A percentile compares a stretch with the other conserved stretches of the same genome.
phyloP scores from a whole-genome alignment of 2,797 vertebrate species.

The Smutsia temminckii region DNA sequence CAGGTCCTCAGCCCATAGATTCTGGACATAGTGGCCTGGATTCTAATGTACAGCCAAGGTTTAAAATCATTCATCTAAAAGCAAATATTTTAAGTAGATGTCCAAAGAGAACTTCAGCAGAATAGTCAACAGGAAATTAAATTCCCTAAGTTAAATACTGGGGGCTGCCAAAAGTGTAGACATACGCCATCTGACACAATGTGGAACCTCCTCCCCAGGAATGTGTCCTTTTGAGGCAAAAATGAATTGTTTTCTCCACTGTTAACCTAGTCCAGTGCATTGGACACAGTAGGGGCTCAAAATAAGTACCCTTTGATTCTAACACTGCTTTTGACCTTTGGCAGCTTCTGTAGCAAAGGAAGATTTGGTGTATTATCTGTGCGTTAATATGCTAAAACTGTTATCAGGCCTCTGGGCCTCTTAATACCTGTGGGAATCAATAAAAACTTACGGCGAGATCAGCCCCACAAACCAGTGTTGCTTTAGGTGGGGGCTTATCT shows the following conservation, averaged over 20 bases:
- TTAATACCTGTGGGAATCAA: background rate
- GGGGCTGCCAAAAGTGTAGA: background rate
- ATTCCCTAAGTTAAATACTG: background rate
- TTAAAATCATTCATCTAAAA: constrained; percentile 31
- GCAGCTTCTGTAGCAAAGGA: background rate
- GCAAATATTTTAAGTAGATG: background rate
- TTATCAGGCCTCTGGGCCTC: background rate
- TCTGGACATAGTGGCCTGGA: background rate
- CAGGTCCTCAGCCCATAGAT: background rate
- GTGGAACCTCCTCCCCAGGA: background rate
- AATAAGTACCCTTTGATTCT: background rate
- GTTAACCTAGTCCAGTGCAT: background rate
- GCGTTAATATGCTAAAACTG: background rate
- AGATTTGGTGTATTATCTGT: background rate
- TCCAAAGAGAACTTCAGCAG: background rate
- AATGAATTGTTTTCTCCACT: background rate
- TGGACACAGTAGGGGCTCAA: background rate
- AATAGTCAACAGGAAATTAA: background rate
- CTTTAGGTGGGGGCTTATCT: background rate
- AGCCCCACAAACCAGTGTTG: background rate
- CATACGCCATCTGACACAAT: background rate
- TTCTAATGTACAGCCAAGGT: background rate
- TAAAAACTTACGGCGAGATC: background rate
- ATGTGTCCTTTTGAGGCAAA: background rate
- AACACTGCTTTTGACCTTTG: background rate